Evolutionary conservation across 2,797 vertebrate genomes (phyloP).

Genomic region (Chiroxiphia lanceolata): DNA sequence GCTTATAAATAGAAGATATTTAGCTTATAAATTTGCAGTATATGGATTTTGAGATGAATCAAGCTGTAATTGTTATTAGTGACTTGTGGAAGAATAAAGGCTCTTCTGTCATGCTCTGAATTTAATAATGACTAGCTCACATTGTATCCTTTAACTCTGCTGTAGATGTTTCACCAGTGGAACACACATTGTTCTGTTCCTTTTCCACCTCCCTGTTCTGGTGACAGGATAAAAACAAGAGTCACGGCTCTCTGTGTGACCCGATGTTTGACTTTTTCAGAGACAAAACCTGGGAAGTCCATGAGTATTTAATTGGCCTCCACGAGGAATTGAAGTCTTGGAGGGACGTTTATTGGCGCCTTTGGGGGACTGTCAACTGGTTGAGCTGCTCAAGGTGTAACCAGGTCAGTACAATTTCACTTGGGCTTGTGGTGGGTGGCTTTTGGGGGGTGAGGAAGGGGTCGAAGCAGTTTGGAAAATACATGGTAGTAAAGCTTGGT

Average conservation of each 20-base stretch:
- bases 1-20: too few relatives aligned
- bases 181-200: neutral
- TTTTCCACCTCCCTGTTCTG: neutral
- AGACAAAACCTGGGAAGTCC: conserved; percentile 94
- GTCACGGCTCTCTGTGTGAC: neutral
- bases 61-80: neutral
- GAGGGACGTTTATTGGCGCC: conserved; percentile 95
- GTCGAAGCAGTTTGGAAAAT: neutral
- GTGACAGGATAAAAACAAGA: neutral
- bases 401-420: conserved; percentile 70
- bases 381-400: conserved; percentile 89
- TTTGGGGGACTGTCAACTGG: conserved; percentile 94
- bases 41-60: neutral
- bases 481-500: neutral
- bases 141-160: neutral
- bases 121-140: neutral
- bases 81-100: neutral
- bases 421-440: neutral
- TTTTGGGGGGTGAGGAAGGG: neutral
- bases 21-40: neutral
- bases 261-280: conserved; percentile 67
- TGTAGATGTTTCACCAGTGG: neutral
- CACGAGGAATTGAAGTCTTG: conserved; percentile 95
- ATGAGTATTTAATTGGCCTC: conserved; percentile 86
- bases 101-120: neutral